Base-by-base conservation (phyloP, 92 coral and sea anemone genomes). In the Siderastrea siderea region DNA sequence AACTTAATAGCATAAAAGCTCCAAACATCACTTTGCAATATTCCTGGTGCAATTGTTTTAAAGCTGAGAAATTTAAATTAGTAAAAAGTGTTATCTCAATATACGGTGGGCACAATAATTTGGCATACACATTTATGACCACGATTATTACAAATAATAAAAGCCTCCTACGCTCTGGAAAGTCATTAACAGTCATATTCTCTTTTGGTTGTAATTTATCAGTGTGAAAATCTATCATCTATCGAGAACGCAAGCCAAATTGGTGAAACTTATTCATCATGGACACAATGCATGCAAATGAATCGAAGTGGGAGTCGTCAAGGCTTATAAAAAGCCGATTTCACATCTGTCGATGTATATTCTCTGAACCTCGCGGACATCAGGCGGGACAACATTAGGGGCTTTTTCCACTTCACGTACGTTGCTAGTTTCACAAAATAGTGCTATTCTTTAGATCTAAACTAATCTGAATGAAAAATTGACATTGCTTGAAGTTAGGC, bases 271-370 rank as follows among this genome's bases (percentile, higher is more conserved):
- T 73, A 73, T 84, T 73, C 43, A 73, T 84, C 10, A 84, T 63
- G 79, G 52, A 59, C 63, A 72, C 80, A 84, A 84, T 73, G 59
- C 80, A 84, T 84, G 87, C 80, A 73, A 74, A 84, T 84, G 52
- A 84, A 60, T 3, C 6, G 6, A 45, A 61, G 87, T 84, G 80
- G 87, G 87, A 60, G 87, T 44, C 43, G 67, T 13, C 44, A 10
- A 64, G 14, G 45, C 47, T 49, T 60, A 58, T 84, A 73, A 84
- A 45, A 67, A 74, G 53, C 26, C 19, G 47, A 45, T 11, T 38
- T 19, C 54, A 7, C 86, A 82, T 44, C 79, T 82, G 78, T 49
- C 58, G 54, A 46, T 43, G 55, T 15, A 49, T 38, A 82, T 70
- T 55, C 47, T 14, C 78, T 60, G n/a, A n/a, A n/a, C n/a, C n/a